Evolutionary conservation across 2,797 vertebrate genomes (phyloP).

Genomic region (Pipistrellus pygmaeus): DNA sequence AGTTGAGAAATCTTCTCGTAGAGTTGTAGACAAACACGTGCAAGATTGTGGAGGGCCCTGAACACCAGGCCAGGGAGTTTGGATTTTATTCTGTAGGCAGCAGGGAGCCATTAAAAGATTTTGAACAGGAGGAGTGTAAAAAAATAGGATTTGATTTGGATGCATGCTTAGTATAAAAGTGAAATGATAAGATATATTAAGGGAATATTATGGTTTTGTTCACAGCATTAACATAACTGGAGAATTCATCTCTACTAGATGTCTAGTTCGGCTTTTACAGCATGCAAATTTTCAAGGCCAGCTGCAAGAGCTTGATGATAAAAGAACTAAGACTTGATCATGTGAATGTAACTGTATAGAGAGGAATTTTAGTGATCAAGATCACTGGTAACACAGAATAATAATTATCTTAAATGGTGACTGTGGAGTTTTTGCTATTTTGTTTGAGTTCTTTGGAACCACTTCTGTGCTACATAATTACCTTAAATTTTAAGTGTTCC

Average conservation of each 20-base stretch:
- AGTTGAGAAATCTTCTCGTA: slow-evolving; percentile 4
- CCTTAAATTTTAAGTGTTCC: slow-evolving; percentile 86
- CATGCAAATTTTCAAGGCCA: slow-evolving; percentile 83
- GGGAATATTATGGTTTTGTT: slow-evolving; percentile 71
- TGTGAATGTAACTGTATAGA: slow-evolving; percentile 81
- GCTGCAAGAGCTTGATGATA: slow-evolving; percentile 82
- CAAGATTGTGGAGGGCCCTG: slow-evolving; percentile 57
- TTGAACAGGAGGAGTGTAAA: slow-evolving; percentile 67
- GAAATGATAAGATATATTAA: slow-evolving; percentile 79
- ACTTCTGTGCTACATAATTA: slow-evolving; percentile 85
- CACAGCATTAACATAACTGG: slow-evolving; percentile 67
- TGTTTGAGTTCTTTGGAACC: slow-evolving; percentile 84
- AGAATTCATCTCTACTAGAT: slow-evolving; percentile 70
- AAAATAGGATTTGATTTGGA: slow-evolving; percentile 73
- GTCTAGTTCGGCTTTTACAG: slow-evolving; percentile 79
- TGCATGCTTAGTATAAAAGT: slow-evolving; percentile 74
- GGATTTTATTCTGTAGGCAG: slow-evolving; percentile 65
- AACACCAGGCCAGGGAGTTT: slow-evolving; percentile 60
- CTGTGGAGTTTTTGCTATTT: slow-evolving; percentile 87
- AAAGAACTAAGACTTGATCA: slow-evolving; percentile 84
- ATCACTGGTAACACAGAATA: slow-evolving; percentile 77
- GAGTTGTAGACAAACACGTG: slow-evolving; percentile 39
- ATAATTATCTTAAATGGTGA: slow-evolving; percentile 84
- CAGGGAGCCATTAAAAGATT: slow-evolving; percentile 75
- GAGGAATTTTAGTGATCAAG: slow-evolving; percentile 75